A percentile compares a stretch with the other conserved stretches of the same genome.
phyloP scores from a whole-genome alignment of 2,888 invertebrate species.

The Epistrophe eligans region DNA sequence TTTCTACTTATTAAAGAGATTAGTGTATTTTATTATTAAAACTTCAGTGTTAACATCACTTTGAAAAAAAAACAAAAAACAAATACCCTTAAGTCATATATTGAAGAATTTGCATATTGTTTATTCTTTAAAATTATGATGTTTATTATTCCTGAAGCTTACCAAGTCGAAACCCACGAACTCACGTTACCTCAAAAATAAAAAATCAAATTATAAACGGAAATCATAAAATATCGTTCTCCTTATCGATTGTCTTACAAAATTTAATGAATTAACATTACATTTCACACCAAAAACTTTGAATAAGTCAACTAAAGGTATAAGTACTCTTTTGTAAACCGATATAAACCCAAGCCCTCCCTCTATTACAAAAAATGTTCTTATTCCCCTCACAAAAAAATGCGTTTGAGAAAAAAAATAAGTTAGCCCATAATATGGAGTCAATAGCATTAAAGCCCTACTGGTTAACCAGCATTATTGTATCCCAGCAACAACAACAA shows the following conservation, averaged over 20 bases:
- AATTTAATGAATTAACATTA: slow-evolving; percentile 66
- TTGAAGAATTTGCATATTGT: not conserved
- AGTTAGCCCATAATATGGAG: slow-evolving; percentile 59
- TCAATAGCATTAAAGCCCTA: slow-evolving; percentile 55
- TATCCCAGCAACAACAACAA: not conserved
- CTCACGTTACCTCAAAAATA: slow-evolving; percentile 48
- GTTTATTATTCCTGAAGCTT: slow-evolving; percentile 12
- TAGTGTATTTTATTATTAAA: not conserved
- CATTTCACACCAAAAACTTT: slow-evolving; percentile 67
- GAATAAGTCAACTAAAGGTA: not conserved
- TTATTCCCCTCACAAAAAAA: slow-evolving; percentile 16
- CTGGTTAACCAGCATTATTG: not conserved
- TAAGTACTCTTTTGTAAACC: not conserved
- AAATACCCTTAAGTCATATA: not conserved
- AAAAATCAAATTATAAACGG: slow-evolving; percentile 67
- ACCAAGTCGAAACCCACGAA: slow-evolving; percentile 40
- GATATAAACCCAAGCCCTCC: not conserved
- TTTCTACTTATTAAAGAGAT: too few relatives aligned
- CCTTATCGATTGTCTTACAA: slow-evolving; percentile 58
- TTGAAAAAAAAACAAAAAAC: not conserved
- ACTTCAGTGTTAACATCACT: not conserved
- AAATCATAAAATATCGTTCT: slow-evolving; percentile 71
- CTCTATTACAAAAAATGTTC: not conserved
- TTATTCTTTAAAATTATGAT: not conserved
- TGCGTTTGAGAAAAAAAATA: slow-evolving; percentile 36